phyloP scores from a whole-genome alignment of 2,113 vertebrate species.

The Parus major region DNA sequence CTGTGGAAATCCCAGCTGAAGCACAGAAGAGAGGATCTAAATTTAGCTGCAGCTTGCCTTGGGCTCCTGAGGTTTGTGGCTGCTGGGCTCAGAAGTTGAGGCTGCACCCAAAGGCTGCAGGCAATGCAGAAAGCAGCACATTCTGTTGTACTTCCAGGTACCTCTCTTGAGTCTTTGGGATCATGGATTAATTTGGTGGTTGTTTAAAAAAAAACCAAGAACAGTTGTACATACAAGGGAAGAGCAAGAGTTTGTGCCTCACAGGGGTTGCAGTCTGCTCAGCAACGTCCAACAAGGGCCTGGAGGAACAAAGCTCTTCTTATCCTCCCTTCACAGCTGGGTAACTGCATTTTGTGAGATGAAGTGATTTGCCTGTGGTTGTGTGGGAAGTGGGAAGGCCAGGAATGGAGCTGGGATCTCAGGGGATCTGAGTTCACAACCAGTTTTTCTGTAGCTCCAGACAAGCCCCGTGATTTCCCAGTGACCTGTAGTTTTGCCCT shows the following conservation, averaged over 20 bases:
- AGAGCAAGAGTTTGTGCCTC: neutral
- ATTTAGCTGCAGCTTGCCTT: neutral
- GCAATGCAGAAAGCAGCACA: neutral
- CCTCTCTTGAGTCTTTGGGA: neutral
- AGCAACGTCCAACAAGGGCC: neutral
- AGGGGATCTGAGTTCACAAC: neutral
- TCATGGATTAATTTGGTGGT: neutral
- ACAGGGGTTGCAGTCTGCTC: neutral
- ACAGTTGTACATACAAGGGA: neutral
- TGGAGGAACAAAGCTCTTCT: neutral
- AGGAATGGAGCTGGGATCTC: neutral
- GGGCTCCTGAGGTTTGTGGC: neutral
- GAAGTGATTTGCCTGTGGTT: constrained; percentile 3
- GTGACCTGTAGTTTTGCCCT: constrained; percentile 6
- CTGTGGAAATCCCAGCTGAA: neutral
- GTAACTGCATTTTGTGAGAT: neutral
- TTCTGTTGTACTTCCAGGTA: neutral
- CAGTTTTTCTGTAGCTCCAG: neutral
- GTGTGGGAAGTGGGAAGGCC: neutral
- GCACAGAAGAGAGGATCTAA: neutral
- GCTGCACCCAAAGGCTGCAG: neutral
- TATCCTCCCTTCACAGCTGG: neutral
- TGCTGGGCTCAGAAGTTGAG: neutral
- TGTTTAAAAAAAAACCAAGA: neutral
- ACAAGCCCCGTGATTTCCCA: neutral